Percentiles rank a stretch among this genome's conserved stretches.
phyloP scores from a whole-genome alignment of 2,113 vertebrate species.

The Colistium nudipinnis region DNA sequence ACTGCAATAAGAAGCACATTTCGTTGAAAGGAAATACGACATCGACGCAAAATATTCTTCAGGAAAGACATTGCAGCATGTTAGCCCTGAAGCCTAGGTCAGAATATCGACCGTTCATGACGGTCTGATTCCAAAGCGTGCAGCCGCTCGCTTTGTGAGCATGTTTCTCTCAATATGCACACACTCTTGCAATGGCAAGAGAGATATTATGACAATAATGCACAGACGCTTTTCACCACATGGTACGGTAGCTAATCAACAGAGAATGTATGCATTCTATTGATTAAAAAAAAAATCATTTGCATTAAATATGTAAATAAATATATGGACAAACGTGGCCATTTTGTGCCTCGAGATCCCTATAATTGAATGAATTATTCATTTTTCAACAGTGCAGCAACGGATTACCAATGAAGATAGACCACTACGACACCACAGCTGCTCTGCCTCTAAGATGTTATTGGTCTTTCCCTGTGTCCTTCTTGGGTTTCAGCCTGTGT shows the following conservation, averaged over 20 bases:
- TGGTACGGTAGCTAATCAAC: too few relatives aligned
- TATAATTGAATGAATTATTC: neutral
- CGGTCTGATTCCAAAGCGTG: neutral
- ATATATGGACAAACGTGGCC: neutral
- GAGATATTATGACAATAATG: too few relatives aligned
- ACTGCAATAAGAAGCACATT: constrained; percentile 8
- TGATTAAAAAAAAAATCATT: too few relatives aligned
- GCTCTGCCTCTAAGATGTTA: too few relatives aligned
- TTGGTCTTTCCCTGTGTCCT: neutral
- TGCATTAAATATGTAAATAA: neutral
- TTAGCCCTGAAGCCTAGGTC: constrained; percentile 42
- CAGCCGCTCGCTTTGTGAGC: too few relatives aligned
- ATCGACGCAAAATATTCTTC: neutral
- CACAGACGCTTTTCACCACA: too few relatives aligned
- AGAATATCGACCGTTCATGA: constrained; percentile 24
- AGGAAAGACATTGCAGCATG: neutral
- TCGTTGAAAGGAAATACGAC: neutral
- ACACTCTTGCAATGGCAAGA: too few relatives aligned
- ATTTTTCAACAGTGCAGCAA: neutral
- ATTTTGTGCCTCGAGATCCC: neutral
- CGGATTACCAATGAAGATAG: neutral
- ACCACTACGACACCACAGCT: too few relatives aligned
- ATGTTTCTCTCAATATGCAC: too few relatives aligned
- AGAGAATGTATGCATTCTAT: too few relatives aligned
- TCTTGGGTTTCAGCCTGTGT: constrained; percentile 13